phyloP scores from a whole-genome alignment of 2,888 invertebrate species.

The Criorhina ranunculi region DNA sequence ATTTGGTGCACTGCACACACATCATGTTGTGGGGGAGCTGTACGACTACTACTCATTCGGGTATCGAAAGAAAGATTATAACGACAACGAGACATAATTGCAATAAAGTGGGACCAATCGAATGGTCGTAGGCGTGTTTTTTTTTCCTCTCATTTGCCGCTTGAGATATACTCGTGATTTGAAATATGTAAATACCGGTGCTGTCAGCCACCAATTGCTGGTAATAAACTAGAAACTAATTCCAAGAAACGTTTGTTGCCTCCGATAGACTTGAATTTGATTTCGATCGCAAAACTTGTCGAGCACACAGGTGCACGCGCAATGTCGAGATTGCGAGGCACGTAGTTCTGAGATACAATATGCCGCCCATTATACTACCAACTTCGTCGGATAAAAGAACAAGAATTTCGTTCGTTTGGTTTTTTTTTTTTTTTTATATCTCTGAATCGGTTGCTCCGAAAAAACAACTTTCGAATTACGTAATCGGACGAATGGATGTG shows the following conservation, averaged over 20 bases:
- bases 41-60: conserved; percentile 31
- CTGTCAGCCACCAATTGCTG: conserved; percentile 65
- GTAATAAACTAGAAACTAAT: conserved; percentile 70
- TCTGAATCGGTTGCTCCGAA: conserved; percentile 27
- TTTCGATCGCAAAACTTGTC: conserved; percentile 27
- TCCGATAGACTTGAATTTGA: conserved; percentile 56
- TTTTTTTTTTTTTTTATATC: conserved; percentile 26
- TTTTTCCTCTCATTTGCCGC: background rate
- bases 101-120: conserved; percentile 55
- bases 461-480: conserved; percentile 66
- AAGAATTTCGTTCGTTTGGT: conserved; percentile 53
- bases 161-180: conserved; percentile 43
- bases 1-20: conserved; percentile 21
- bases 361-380: conserved; percentile 53
- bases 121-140: conserved; percentile 65
- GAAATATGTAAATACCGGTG: conserved; percentile 55
- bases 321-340: conserved; percentile 42
- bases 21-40: conserved; percentile 46
- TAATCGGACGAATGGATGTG: conserved; percentile 11
- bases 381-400: conserved; percentile 48
- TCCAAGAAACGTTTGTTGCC: conserved; percentile 58
- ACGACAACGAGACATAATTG: conserved; percentile 53
- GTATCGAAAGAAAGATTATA: conserved; percentile 44
- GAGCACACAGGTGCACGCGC: conserved; percentile 61
- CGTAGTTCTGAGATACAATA: conserved; percentile 58